Base-by-base conservation (phyloP, 1,140 invertebrate species). In the Papilio glaucus region DNA sequence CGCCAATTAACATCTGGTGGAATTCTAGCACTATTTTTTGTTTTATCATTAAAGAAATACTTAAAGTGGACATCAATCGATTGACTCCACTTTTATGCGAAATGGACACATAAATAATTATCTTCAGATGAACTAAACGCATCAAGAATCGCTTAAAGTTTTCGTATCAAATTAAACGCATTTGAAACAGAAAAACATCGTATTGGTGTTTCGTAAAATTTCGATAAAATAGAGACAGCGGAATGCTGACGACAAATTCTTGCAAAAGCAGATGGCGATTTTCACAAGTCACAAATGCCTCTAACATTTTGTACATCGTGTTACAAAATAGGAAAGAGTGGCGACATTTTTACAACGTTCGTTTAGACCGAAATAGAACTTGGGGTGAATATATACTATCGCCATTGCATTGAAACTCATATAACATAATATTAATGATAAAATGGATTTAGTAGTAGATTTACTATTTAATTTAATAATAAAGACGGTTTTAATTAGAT, bases 231-330 rank as follows among this genome's bases (percentile, higher is more conserved):
- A 18, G 15, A 57, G 10, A 57, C 21, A 9, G 18, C 18, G 45
- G 0, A 53, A 7, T 53, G 9, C 61, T 63, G 61, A 67, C 26
- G 63, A 42, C 39, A 68, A 45, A 26, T 68, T 68, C 65, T 68
- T 68, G 65, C 65, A 68, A 68, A 68, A 68, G 65, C 65, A 15
- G n/a, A 13, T 1, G 6, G n/a, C 18, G 10, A 42, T 68, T 68
- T 68, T 45, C 65, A 68, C 65, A 42, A 42, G 21, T 41, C 15
- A 68, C 65, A 68, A 68, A 21, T 41, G n/a, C 12, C 1, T 18
- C 15, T 49, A 24, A 68, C 39, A 68, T 68, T 68, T 68, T 42
- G 39, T 26, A 24, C 37, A 42, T 26, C 13, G 21, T 1, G 39
- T 68, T 68, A 42, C 63, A 39, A 68, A 68, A 68, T 68, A 12